Evolutionary conservation across 2,888 invertebrate species (phyloP).

Genomic region (Drosophila meridiana): DNA sequence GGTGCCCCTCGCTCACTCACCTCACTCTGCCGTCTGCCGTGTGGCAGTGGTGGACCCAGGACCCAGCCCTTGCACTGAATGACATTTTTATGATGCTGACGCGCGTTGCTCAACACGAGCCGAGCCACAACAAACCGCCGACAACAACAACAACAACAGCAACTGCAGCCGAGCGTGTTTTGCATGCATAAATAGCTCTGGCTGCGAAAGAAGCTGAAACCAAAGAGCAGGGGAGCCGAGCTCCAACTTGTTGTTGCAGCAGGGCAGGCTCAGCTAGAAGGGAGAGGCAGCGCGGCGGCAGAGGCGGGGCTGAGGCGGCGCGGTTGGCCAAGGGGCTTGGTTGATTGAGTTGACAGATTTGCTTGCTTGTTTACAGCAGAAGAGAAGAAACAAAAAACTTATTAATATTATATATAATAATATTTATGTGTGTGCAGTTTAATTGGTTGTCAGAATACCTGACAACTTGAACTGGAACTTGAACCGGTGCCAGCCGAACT

Average conservation of each 20-base stretch:
- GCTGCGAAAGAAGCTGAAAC: conserved; percentile 15
- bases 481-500: background rate
- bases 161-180: conserved; percentile 64
- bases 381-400: conserved; percentile 8
- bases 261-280: background rate
- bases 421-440: conserved; percentile 30
- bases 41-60: conserved; percentile 26
- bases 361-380: conserved; percentile 18
- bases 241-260: conserved; percentile 16
- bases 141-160: conserved; percentile 21
- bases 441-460: conserved; percentile 41
- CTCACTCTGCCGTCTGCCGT: background rate
- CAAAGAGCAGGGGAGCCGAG: conserved; percentile 12
- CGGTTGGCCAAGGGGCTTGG: conserved; percentile 25
- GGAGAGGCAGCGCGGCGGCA: background rate
- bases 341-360: conserved; percentile 57
- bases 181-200: conserved; percentile 71
- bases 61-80: conserved; percentile 61
- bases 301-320: background rate
- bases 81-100: conserved; percentile 80
- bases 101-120: conserved; percentile 76
- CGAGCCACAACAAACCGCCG: conserved; percentile 39
- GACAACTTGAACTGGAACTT: conserved; percentile 11
- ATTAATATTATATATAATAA: conserved; percentile 22
- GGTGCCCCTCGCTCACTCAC: conserved; percentile 13